Evolutionary conservation across 2,113 vertebrate species (phyloP).

Genomic region (Pituophis catenifer): DNA sequence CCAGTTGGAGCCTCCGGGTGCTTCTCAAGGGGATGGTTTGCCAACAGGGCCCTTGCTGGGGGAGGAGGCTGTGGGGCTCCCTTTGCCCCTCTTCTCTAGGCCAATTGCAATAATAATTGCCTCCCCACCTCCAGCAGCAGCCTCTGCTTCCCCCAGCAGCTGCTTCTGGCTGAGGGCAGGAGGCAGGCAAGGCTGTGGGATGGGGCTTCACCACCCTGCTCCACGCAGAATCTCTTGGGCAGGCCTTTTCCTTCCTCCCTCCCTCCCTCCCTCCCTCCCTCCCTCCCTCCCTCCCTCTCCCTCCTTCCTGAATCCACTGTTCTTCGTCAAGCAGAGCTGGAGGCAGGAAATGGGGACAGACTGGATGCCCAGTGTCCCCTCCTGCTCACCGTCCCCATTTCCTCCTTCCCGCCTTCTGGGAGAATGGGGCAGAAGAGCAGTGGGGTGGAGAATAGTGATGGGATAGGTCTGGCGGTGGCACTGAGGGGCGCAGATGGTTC

Average conservation of each 20-base stretch:
- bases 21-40: no score
- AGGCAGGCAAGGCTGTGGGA: background rate
- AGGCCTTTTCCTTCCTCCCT: no score
- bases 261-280: no score
- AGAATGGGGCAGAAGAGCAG: background rate
- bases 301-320: background rate
- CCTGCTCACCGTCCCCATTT: background rate
- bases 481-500: background rate
- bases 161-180: background rate
- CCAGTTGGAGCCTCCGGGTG: no score
- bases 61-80: no score
- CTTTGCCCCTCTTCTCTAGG: background rate
- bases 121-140: background rate
- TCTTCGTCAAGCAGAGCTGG: background rate
- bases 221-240: background rate
- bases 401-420: background rate
- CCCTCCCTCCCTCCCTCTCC: no score
- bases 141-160: background rate
- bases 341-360: background rate
- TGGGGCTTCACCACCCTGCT: background rate
- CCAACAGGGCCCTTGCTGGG: background rate
- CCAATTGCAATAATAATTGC: background rate
- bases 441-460: background rate
- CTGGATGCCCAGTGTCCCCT: no score
- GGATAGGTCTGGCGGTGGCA: background rate